Evolutionary conservation across 2,113 vertebrate species (phyloP).

Genomic region (Connochaetes taurinus): DNA sequence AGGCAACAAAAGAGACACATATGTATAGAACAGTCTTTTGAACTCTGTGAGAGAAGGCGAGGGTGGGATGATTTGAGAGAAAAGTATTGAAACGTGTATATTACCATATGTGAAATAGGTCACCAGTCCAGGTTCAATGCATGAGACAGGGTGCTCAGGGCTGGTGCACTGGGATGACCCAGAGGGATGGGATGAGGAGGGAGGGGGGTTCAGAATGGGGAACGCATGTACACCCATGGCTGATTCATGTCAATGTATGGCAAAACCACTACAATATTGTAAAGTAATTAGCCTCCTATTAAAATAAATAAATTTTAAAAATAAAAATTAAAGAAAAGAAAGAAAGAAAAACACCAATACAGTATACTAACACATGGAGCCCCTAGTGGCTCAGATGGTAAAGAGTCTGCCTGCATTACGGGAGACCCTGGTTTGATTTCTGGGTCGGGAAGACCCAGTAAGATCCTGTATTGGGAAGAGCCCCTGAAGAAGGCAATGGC

Average conservation of each 20-base stretch:
- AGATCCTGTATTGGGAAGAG: too few species aligned
- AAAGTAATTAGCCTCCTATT: not conserved
- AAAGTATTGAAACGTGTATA: not conserved
- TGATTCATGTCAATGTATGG: not conserved
- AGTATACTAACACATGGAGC: not conserved
- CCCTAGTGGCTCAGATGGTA: not conserved
- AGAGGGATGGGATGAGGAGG: not conserved
- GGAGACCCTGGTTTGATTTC: not conserved
- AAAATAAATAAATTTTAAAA: not conserved
- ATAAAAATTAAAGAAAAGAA: not conserved
- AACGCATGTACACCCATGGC: not conserved
- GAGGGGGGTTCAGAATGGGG: not conserved
- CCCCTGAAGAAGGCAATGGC: too few species aligned
- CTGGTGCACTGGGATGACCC: not conserved
- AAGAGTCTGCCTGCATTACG: not conserved
- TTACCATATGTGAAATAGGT: not conserved
- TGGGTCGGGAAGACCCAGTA: too few species aligned
- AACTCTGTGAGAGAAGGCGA: not conserved
- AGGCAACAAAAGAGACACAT: not conserved
- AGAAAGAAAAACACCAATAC: too few species aligned
- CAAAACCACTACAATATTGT: not conserved
- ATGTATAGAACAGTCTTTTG: not conserved
- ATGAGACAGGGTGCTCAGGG: not conserved
- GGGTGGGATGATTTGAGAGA: not conserved
- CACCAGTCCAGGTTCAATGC: fast-evolving